Conservation (phyloP, 1,140 invertebrate genomes). For the Forficula auricularia region DNA sequence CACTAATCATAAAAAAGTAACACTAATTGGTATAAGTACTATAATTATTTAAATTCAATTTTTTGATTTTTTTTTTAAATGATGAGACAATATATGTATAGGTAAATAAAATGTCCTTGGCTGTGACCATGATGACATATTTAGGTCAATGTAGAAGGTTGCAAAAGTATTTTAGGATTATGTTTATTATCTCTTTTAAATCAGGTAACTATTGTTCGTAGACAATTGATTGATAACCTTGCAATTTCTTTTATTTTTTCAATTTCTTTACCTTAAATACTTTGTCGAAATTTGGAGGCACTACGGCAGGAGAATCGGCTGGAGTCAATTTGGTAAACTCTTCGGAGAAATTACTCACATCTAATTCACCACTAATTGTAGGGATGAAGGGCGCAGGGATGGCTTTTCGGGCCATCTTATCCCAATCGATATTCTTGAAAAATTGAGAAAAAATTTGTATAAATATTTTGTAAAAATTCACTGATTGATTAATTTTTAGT, state of each 20-base stretch:
- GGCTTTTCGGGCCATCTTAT: slow-evolving; percentile 48
- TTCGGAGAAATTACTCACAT: slow-evolving; percentile 89
- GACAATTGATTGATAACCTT: no score
- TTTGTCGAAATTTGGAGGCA: slow-evolving; percentile 68
- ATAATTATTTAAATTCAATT: no score
- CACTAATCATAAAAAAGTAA: no score
- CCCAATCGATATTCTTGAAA: slow-evolving; percentile 52
- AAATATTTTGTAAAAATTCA: not conserved
- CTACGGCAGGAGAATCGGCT: slow-evolving; percentile 75
- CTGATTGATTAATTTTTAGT: not conserved
- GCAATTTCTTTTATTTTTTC: slow-evolving; percentile 9
- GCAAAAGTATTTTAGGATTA: no score
- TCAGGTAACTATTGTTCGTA: no score
- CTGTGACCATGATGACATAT: no score
- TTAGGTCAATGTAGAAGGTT: no score
- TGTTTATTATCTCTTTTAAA: no score
- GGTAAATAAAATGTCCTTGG: no score
- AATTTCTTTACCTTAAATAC: slow-evolving; percentile 57
- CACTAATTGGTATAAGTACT: no score
- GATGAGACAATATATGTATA: no score
- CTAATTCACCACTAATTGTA: slow-evolving; percentile 60
- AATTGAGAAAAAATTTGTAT: slow-evolving; percentile 9
- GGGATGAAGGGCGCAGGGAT: slow-evolving; percentile 69
- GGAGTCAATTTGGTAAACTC: slow-evolving; percentile 86
- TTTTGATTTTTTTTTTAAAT: no score